phyloP scores from a whole-genome alignment of 2,113 vertebrate genomes.

The Nibea albiflora region DNA sequence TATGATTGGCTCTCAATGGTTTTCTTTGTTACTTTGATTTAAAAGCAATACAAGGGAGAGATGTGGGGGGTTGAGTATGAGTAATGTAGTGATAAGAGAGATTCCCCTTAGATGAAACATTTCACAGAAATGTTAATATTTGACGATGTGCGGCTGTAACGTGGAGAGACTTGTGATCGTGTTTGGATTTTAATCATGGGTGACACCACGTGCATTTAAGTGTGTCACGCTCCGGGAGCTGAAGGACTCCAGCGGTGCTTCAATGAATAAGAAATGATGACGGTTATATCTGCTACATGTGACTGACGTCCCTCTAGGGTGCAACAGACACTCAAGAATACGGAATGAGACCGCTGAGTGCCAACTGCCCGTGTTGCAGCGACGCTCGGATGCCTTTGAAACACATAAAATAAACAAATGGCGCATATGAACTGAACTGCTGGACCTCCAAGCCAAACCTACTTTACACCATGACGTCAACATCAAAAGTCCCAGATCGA shows the following conservation, averaged over 20 bases:
- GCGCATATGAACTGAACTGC: not conserved
- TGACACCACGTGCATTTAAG: conserved; percentile 1
- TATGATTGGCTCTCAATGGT: conserved; percentile 43
- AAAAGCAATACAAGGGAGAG: not conserved
- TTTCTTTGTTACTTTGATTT: conserved; percentile 53
- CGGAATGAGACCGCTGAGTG: conserved; percentile 29
- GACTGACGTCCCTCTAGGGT: conserved; percentile 40
- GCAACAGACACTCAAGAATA: conserved; percentile 16
- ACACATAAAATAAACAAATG: conserved; percentile 3
- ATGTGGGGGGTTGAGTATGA: not conserved
- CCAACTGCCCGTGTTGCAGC: conserved; percentile 41
- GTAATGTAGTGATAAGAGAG: not conserved
- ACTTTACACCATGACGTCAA: too few relatives aligned
- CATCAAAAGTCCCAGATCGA: too few relatives aligned
- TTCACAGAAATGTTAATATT: conserved; percentile 2
- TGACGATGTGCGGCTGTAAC: not conserved
- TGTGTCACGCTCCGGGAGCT: not conserved
- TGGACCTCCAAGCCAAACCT: too few relatives aligned
- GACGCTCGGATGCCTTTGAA: conserved; percentile 26
- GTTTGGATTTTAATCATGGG: conserved; percentile 25
- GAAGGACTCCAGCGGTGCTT: conserved; percentile 39
- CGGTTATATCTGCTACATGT: conserved; percentile 45
- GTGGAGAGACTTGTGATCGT: not conserved
- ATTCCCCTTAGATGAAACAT: conserved; percentile 28
- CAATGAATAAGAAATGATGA: conserved; percentile 69